Percentiles rank a stretch among this genome's conserved stretches.
These are phyloP conservation scores for Oreochromis tanganicae DNA, from an alignment of 2,113 vertebrate genomes.

Conservation along the genomic window DNA sequence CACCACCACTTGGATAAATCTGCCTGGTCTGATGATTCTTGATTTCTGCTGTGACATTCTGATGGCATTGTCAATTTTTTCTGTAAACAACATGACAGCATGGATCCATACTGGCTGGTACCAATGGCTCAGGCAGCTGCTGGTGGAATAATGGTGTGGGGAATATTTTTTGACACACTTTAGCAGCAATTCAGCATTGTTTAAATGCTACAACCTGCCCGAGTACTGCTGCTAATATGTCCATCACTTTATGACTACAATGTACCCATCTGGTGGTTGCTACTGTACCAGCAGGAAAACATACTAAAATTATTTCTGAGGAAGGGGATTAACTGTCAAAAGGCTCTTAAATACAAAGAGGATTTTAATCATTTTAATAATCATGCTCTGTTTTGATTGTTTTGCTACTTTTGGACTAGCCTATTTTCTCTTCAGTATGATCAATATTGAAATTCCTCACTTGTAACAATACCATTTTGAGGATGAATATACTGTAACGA, in stretches of 20 bases:
- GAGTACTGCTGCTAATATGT: neutral
- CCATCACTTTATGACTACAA: neutral
- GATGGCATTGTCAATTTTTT: accelerated
- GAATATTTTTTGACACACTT: neutral
- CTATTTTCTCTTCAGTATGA: neutral
- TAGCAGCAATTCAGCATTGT: neutral
- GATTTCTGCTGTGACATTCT: neutral
- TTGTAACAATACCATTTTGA: neutral
- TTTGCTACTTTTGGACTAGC: neutral
- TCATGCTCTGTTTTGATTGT: neutral
- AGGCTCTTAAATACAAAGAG: neutral
- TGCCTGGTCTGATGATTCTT: neutral
- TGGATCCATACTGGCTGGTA: neutral
- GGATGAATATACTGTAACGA: neutral
- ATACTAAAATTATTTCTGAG: neutral
- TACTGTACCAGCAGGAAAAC: neutral
- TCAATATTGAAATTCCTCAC: neutral
- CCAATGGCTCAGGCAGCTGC: neutral
- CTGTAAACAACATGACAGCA: neutral
- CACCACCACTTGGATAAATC: neutral
- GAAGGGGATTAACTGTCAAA: accelerated
- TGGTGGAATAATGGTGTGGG: neutral
- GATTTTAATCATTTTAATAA: neutral
- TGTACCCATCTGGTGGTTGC: neutral
- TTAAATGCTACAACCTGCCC: neutral